A percentile compares a stretch with the other conserved stretches of the same genome.
Conservation (phyloP, 1,140 invertebrate genomes). For the Philotrypesis tridentata region DNA sequence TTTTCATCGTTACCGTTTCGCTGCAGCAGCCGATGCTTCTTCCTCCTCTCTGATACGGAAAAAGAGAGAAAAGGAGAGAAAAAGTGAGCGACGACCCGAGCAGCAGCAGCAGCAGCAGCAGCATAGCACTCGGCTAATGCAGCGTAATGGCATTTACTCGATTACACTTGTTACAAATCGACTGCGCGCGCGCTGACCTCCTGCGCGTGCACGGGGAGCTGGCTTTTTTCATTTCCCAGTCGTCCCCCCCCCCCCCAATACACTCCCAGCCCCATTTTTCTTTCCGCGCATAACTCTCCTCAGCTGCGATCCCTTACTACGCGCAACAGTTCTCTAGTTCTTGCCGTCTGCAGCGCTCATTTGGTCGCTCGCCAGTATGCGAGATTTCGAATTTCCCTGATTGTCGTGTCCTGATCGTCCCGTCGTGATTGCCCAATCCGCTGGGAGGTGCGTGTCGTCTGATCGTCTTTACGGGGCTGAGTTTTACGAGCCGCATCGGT, state of each 20-base stretch:
- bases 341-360: background rate
- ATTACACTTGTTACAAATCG: slow-evolving; percentile 46
- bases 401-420: no score
- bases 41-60: background rate
- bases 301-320: background rate
- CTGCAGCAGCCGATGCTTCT: background rate
- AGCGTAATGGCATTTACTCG: slow-evolving; percentile 36
- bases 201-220: background rate
- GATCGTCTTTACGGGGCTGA: background rate
- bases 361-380: background rate
- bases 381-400: slow-evolving; percentile 28
- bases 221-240: slow-evolving; percentile 19
- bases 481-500: slow-evolving; percentile 16
- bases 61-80: no score
- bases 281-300: background rate
- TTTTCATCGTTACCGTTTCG: slow-evolving; percentile 34
- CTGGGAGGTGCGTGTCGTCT: background rate
- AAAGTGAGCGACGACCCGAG: background rate
- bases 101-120: background rate
- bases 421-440: background rate
- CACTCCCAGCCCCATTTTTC: background rate
- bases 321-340: background rate
- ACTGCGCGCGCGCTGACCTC: background rate
- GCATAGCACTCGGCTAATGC: background rate
- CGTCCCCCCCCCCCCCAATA: background rate